phyloP scores from a whole-genome alignment of 2,797 vertebrate species.

The Rhinogobio ventralis region DNA sequence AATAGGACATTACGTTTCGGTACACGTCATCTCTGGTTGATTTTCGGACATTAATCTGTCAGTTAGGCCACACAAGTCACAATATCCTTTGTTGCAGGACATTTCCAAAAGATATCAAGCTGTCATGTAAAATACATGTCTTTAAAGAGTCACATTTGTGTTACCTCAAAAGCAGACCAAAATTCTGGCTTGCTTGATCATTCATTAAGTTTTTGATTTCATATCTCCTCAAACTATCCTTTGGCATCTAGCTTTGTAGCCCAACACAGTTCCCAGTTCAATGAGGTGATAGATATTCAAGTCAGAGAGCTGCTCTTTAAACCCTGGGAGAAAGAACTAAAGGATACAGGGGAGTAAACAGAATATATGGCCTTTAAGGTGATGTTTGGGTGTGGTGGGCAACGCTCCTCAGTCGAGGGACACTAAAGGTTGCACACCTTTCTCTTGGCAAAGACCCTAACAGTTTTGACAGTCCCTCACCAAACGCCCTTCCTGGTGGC shows the following conservation, averaged over 20 bases:
- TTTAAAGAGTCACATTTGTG: neutral
- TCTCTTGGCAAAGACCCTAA: constrained; percentile 67
- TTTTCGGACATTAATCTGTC: constrained; percentile 9
- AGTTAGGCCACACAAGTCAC: neutral
- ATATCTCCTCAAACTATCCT: neutral
- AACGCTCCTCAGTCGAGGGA: constrained; percentile 69
- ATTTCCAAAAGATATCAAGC: neutral
- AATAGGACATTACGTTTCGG: constrained; percentile 38
- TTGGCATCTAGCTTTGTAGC: constrained; percentile 1
- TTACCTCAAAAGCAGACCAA: neutral
- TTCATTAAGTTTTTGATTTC: neutral
- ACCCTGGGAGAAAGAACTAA: constrained; percentile 68
- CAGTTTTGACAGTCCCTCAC: constrained; percentile 77
- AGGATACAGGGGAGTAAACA: constrained; percentile 77
- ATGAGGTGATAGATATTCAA: constrained; percentile 68
- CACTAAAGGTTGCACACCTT: constrained; percentile 79
- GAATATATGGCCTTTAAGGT: constrained; percentile 80
- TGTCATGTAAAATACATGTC: neutral
- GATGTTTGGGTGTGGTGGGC: constrained; percentile 70
- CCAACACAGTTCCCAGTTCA: constrained; percentile 32
- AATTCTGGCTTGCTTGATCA: neutral
- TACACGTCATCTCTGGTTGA: constrained; percentile 1
- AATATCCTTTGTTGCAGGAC: neutral
- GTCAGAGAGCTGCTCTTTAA: constrained; percentile 61
- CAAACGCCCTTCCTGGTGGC: constrained; percentile 66